Base-by-base conservation (phyloP, 2,797 vertebrate species). In the Hypotaenidia philippensis region DNA sequence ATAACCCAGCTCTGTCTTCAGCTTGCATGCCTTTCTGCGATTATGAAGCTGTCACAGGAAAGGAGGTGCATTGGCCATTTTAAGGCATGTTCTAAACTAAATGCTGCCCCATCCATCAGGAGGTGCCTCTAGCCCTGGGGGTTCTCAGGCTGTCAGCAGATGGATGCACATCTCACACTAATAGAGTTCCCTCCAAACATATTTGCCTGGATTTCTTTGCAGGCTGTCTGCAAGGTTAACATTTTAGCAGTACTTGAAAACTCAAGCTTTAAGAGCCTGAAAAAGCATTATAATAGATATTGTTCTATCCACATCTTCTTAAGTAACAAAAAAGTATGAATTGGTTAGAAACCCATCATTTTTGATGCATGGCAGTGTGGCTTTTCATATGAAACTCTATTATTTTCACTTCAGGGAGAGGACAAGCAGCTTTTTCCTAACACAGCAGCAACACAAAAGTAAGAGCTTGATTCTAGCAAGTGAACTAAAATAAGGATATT, bases 141-240 rank as follows among this genome's bases (percentile, higher is more conserved):
- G 12, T 45, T 68, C 38, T 68, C 32, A 15, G 26, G n/a, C 45
- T 45, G 10, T 26, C 1, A 2, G 45, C 0, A 0, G 50, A n/a
- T 2, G 2, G n/a, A 19, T 59, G 36, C 0, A 1, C 1, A 0
- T 52, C 49, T 83, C 16, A 22, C 1, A 3, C 47, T 47, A 31
- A 38, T 10, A 21, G 72, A 47, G 25, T 52, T 50, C 41, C 32
- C 71, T 72, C 59, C 3, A 0, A 61, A 52, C 3, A 0, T 34
- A 52, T 41, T 66, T 82, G 50, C 41, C 23, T 83, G 55, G 31
- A 40, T 85, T 69, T 92, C 29, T 38, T 29, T 79, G 50, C 26
- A 29, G n/a, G 63, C 31, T 86, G 16, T 36, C n/a, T 69, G 26
- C 61, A 23, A 11, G 19, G 41, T 22, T 59, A 45, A 49, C 14